A percentile compares a stretch with the other conserved stretches of the same genome.
Evolutionary conservation across 2,113 vertebrate genomes (phyloP).

Genomic region (Pelusios castaneus): DNA sequence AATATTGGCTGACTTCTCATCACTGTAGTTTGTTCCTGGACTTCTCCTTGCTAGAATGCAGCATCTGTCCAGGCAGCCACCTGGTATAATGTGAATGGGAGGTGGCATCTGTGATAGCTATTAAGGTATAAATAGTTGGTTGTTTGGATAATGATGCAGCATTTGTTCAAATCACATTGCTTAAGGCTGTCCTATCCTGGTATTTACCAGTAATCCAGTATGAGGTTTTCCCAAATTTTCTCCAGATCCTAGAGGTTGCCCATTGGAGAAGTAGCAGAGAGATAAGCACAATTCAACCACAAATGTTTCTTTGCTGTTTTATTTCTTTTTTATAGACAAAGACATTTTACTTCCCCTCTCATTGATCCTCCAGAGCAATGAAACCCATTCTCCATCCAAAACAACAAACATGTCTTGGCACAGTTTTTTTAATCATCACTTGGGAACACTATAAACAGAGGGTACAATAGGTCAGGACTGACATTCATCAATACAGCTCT

Average conservation of each 20-base stretch:
- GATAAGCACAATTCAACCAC: background rate
- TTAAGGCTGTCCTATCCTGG: accelerated
- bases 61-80: background rate
- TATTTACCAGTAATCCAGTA: background rate
- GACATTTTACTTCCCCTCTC: background rate
- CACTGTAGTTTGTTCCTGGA: background rate
- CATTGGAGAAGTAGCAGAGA: background rate
- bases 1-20: background rate
- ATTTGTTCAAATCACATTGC: accelerated
- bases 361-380: background rate
- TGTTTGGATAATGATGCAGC: background rate
- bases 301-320: background rate
- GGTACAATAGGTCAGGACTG: background rate
- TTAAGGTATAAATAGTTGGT: background rate
- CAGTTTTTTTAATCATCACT: accelerated
- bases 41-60: background rate
- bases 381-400: background rate
- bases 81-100: background rate
- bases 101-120: background rate
- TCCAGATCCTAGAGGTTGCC: accelerated
- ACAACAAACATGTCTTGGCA: background rate
- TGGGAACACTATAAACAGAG: background rate
- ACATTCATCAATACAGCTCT: background rate
- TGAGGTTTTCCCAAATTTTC: background rate
- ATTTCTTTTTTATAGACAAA: background rate